Evolutionary conservation across 2,888 invertebrate genomes (phyloP).

Genomic region (Caradrina clavipalpis): DNA sequence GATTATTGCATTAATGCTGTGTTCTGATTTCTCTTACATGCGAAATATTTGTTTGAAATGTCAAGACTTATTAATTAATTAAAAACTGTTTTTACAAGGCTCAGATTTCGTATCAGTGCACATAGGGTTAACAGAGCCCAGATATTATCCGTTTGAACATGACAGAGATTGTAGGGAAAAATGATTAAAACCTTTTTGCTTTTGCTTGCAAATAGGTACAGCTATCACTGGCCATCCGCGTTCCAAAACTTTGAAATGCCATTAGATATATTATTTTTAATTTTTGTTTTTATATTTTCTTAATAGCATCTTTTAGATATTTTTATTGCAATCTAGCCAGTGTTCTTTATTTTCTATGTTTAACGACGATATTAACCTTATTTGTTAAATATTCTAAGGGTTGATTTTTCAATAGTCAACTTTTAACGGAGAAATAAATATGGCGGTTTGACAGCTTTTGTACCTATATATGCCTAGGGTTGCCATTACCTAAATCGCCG

Average conservation of each 20-base stretch:
- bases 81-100: slow-evolving; percentile 41
- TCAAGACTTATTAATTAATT: slow-evolving; percentile 43
- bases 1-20: slow-evolving; percentile 27
- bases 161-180: no score
- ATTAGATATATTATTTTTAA: not conserved
- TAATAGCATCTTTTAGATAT: not conserved
- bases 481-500: no score
- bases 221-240: not conserved
- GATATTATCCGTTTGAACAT: not conserved
- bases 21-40: slow-evolving; percentile 56
- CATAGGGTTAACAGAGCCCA: not conserved
- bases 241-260: not conserved
- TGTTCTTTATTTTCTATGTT: not conserved
- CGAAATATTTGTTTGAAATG: slow-evolving; percentile 38
- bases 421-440: no score
- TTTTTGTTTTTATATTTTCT: not conserved
- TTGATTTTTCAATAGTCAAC: no score
- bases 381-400: not conserved
- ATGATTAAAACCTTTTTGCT: slow-evolving; percentile 1
- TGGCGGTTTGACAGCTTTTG: no score
- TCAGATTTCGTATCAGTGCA: not conserved
- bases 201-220: not conserved
- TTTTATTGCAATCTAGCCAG: not conserved
- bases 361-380: not conserved
- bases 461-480: no score